Conservation (phyloP, 1,140 invertebrate species). For the Paracyclopina nana region DNA sequence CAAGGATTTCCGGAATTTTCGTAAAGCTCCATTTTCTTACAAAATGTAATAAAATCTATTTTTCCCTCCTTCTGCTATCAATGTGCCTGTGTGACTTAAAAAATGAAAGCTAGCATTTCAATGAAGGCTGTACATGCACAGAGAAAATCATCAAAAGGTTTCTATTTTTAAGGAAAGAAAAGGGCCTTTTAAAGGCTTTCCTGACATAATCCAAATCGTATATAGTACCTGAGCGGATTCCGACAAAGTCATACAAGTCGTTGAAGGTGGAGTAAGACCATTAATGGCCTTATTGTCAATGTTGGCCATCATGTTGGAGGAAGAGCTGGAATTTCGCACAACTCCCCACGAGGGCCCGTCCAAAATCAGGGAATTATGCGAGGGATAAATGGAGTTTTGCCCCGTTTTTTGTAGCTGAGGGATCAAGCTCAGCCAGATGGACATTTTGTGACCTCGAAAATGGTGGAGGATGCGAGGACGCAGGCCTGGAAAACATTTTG, state of each 20-base stretch:
- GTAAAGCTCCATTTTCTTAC: no score
- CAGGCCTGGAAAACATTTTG: conserved; percentile 27
- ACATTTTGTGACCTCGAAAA: conserved; percentile 70
- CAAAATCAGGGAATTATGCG: conserved; percentile 41
- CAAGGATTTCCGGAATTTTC: no score
- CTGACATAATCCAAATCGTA: no score
- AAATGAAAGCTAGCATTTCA: no score
- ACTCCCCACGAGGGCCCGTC: conserved; percentile 6
- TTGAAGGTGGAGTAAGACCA: background rate
- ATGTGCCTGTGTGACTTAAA: no score
- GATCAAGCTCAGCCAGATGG: conserved; percentile 73
- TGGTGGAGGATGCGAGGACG: conserved; percentile 52
- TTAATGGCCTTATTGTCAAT: background rate
- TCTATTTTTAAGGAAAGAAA: no score
- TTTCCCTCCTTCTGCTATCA: no score
- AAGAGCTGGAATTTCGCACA: background rate
- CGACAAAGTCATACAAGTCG: background rate
- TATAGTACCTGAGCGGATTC: background rate
- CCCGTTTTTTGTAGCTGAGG: conserved; percentile 61
- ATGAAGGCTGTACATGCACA: no score
- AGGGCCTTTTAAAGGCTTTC: no score
- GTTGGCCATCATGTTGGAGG: background rate
- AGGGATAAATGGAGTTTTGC: conserved; percentile 50
- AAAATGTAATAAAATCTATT: no score
- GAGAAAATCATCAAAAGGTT: no score